Evolutionary conservation across 2,888 invertebrate genomes (phyloP).

Genomic region (Pammene fasciana): DNA sequence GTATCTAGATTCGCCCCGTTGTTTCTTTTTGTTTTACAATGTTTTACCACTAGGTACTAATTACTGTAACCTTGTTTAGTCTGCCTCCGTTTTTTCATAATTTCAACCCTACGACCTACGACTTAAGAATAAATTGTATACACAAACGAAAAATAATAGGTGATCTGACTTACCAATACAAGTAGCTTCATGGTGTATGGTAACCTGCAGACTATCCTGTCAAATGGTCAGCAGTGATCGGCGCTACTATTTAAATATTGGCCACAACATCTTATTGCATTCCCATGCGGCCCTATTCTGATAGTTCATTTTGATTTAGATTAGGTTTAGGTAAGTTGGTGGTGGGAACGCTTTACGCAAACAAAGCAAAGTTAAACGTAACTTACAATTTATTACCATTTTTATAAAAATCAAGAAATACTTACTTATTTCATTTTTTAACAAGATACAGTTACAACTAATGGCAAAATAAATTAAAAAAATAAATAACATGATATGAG

Average conservation of each 20-base stretch:
- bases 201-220: slow-evolving; percentile 45
- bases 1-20: no score
- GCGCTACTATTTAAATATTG: slow-evolving; percentile 57
- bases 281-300: slow-evolving; percentile 58
- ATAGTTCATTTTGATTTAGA: slow-evolving; percentile 7
- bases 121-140: no score
- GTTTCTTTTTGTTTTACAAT: no score
- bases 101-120: no score
- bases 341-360: background rate
- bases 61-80: no score
- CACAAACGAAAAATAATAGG: background rate
- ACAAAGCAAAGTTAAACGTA: background rate
- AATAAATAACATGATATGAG: no score
- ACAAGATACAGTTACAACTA: no score
- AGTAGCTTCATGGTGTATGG: slow-evolving; percentile 57
- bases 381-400: background rate
- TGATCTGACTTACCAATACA: slow-evolving; percentile 60
- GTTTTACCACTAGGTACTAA: no score
- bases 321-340: background rate
- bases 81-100: no score
- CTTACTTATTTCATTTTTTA: no score
- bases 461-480: no score
- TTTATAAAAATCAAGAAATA: no score
- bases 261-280: slow-evolving; percentile 53
- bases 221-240: slow-evolving; percentile 50